phyloP scores from a whole-genome alignment of 2,797 vertebrate species.

The Sandelia bainsii region DNA sequence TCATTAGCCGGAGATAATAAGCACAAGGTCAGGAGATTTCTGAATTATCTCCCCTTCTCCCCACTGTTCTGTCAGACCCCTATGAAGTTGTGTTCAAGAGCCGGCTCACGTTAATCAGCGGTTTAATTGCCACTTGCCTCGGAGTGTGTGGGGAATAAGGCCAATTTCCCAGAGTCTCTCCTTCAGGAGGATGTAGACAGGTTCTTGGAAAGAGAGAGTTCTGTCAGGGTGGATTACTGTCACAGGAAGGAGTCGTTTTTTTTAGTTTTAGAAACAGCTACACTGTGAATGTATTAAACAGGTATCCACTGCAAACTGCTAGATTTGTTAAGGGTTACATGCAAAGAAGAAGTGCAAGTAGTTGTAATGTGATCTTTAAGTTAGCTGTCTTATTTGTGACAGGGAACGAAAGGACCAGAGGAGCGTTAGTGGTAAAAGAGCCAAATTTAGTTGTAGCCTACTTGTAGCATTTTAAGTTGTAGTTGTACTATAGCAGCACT shows the following conservation, averaged over 20 bases:
- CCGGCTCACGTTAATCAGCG: slow-evolving; percentile 82
- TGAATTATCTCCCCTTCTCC: slow-evolving; percentile 79
- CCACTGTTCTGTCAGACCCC: slow-evolving; percentile 76
- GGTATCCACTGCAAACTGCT: not conserved
- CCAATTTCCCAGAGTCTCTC: slow-evolving; percentile 78
- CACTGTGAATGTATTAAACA: not conserved
- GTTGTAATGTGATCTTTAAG: not conserved
- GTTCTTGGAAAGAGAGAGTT: slow-evolving; percentile 68
- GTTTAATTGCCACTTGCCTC: slow-evolving; percentile 85
- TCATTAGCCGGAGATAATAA: slow-evolving; percentile 83
- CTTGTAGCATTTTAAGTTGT: too few relatives aligned
- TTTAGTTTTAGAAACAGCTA: not conserved
- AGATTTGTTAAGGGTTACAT: too few relatives aligned
- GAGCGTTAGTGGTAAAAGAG: too few relatives aligned
- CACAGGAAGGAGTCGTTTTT: slow-evolving; percentile 13
- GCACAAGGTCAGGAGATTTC: slow-evolving; percentile 82
- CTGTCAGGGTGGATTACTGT: slow-evolving; percentile 54
- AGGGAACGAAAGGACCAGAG: too few relatives aligned
- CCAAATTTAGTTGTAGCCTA: too few relatives aligned
- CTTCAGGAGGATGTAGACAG: slow-evolving; percentile 76
- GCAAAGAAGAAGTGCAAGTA: not conserved
- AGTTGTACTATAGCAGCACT: too few relatives aligned
- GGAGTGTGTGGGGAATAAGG: slow-evolving; percentile 81
- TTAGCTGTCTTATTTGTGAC: too few relatives aligned
- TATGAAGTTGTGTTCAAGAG: slow-evolving; percentile 81